Conservation (phyloP, 64 coral and sea anemone species). For the Trachythela sp. region DNA sequence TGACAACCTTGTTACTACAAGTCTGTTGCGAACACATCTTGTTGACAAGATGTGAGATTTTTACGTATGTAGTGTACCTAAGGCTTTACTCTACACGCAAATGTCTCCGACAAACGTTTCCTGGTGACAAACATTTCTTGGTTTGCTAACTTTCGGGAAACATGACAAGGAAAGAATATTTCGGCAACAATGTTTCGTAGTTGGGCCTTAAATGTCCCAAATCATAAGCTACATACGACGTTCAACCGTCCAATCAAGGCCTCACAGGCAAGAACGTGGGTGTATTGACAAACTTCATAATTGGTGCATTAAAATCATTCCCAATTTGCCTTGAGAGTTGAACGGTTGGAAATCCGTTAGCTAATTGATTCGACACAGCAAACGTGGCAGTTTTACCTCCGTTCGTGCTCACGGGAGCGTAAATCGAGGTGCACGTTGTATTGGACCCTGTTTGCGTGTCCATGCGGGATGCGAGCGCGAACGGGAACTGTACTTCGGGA, state of each 20-base stretch:
- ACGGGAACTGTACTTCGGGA: constrained; percentile 14
- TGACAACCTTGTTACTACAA: too few species aligned
- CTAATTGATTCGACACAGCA: constrained; percentile 13
- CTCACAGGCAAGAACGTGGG: neutral
- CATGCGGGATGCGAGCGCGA: neutral
- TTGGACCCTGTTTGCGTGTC: neutral
- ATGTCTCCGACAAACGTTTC: too few species aligned
- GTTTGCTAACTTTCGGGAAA: too few species aligned
- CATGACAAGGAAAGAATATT: too few species aligned
- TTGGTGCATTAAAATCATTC: constrained; percentile 13
- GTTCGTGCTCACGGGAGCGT: neutral
- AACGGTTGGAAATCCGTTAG: neutral
- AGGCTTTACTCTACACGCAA: too few species aligned
- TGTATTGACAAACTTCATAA: constrained; percentile 17
- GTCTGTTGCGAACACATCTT: too few species aligned
- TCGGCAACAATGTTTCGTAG: too few species aligned
- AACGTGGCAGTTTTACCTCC: neutral
- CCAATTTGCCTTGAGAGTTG: neutral
- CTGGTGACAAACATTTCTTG: too few species aligned
- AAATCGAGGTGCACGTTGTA: neutral
- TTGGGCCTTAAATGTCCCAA: too few species aligned
- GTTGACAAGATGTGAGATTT: too few species aligned
- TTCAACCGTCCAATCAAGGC: neutral
- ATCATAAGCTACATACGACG: too few species aligned
- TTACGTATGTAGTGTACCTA: too few species aligned